A percentile compares a stretch with the other conserved stretches of the same genome.
Evolutionary conservation across 2,797 vertebrate species (phyloP).

Genomic region (Garrulus glandarius): DNA sequence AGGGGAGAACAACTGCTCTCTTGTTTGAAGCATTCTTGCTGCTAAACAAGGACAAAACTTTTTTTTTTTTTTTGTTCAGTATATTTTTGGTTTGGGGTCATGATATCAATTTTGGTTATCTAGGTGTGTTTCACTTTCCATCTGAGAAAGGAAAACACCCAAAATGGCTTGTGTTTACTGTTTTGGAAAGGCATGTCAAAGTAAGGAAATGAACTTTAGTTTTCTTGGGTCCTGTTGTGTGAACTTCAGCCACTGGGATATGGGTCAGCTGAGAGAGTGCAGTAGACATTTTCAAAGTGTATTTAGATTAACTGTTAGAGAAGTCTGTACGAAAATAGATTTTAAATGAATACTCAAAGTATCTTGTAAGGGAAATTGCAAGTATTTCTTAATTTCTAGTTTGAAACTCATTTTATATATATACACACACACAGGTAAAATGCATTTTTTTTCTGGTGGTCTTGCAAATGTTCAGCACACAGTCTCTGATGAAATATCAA

Average conservation of each 20-base stretch:
- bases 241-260: fast-evolving
- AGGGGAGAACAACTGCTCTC: not conserved
- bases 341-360: not conserved
- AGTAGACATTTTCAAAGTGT: not conserved
- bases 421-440: not conserved
- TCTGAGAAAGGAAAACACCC: not conserved
- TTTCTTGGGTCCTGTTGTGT: not conserved
- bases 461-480: not conserved
- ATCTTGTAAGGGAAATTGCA: not conserved
- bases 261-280: not conserved
- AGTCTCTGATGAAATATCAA: not conserved
- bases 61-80: not conserved
- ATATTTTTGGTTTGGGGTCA: not conserved
- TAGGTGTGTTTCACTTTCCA: not conserved
- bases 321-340: not conserved
- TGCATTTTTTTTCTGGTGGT: not conserved
- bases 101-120: not conserved
- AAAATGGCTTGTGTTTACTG: not conserved
- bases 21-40: not conserved
- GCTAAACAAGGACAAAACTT: not conserved
- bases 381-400: not conserved
- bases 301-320: not conserved
- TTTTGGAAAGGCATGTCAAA: not conserved
- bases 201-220: not conserved
- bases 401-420: not conserved